phyloP scores from a whole-genome alignment of 2,113 vertebrate species.

The Camelus bactrianus region DNA sequence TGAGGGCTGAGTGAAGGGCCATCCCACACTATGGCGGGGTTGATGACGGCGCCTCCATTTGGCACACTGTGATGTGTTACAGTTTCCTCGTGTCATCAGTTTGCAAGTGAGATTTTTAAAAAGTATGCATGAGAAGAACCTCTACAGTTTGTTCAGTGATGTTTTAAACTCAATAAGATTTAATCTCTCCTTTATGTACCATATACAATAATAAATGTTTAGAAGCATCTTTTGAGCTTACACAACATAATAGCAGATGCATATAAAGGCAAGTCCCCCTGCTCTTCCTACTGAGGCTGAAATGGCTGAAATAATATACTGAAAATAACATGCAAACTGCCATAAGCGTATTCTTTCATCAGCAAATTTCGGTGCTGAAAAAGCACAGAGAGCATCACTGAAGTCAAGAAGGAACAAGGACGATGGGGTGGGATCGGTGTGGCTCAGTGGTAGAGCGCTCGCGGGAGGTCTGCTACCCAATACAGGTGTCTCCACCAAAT shows the following conservation, averaged over 20 bases:
- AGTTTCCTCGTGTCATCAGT: not conserved
- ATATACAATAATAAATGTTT: not conserved
- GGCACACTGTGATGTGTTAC: not conserved
- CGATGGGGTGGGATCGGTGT: too few relatives aligned
- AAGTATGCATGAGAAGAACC: not conserved
- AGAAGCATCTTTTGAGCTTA: not conserved
- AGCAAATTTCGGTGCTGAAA: not conserved
- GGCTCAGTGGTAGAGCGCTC: not conserved
- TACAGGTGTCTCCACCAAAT: not conserved
- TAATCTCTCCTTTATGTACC: not conserved
- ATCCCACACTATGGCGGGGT: not conserved
- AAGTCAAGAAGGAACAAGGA: conserved; percentile 8
- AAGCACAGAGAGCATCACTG: not conserved
- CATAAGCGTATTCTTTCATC: not conserved
- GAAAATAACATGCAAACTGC: not conserved
- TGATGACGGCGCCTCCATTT: too few relatives aligned
- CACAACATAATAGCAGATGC: not conserved
- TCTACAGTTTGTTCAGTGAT: not conserved
- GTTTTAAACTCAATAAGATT: not conserved
- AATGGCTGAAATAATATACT: not conserved
- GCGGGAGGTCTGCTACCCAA: not conserved
- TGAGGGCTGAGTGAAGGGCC: not conserved
- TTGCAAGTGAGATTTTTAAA: not conserved
- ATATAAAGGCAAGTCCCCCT: not conserved
- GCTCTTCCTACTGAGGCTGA: not conserved